Conservation (phyloP, 2,888 invertebrate genomes). For the Drosophila percnosoma region DNA sequence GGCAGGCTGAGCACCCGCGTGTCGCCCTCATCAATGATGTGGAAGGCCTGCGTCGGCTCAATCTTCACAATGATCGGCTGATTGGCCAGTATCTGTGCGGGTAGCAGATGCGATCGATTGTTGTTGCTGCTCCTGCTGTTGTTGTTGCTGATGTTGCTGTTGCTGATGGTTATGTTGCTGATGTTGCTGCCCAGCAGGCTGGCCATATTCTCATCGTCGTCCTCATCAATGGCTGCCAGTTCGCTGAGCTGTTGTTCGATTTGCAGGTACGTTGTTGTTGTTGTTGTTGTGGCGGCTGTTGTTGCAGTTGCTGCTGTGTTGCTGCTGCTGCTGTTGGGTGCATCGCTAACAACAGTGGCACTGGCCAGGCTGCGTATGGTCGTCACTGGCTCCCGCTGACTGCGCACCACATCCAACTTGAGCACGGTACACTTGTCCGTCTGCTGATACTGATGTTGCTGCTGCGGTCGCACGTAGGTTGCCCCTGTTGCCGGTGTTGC, state of each 20-base stretch:
- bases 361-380: slow-evolving; percentile 48
- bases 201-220: slow-evolving; percentile 63
- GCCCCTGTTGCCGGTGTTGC: slow-evolving; percentile 15
- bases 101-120: slow-evolving; percentile 25
- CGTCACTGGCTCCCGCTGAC: slow-evolving; percentile 51
- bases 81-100: slow-evolving; percentile 61
- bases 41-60: slow-evolving; percentile 83
- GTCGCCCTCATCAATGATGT: slow-evolving; percentile 83
- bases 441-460: slow-evolving; percentile 84
- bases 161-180: slow-evolving; percentile 13
- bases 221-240: slow-evolving; percentile 61
- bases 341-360: slow-evolving; percentile 20
- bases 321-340: slow-evolving; percentile 10
- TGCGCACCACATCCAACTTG: slow-evolving; percentile 79
- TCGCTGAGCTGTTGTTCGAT: slow-evolving; percentile 74
- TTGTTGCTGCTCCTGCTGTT: slow-evolving; percentile 13
- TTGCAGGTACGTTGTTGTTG: slow-evolving; percentile 69
- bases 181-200: slow-evolving; percentile 49
- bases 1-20: slow-evolving; percentile 83
- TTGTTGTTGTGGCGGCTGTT: slow-evolving; percentile 32
- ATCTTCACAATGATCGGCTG: slow-evolving; percentile 84
- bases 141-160: slow-evolving; percentile 12
- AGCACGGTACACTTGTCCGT: slow-evolving; percentile 83
- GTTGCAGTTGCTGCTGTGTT: slow-evolving; percentile 2
- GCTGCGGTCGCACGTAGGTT: slow-evolving; percentile 76